phyloP scores from a whole-genome alignment of 2,797 vertebrate genomes.

The Sciurus vulgaris region DNA sequence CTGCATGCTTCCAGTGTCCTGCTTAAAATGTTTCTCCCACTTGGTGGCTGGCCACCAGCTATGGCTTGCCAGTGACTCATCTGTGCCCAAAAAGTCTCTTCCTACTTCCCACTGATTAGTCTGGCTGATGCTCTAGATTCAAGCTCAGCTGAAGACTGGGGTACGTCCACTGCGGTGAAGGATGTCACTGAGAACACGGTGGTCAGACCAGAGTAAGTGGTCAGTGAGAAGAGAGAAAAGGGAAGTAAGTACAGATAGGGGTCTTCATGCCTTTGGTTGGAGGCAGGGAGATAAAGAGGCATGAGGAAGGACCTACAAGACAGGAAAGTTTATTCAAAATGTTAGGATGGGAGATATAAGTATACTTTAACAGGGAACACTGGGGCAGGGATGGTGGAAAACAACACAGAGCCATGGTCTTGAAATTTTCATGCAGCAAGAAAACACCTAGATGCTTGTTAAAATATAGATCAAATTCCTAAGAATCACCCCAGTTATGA shows the following conservation, averaged over 20 bases:
- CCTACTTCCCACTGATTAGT: not conserved
- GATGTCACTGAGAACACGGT: not conserved
- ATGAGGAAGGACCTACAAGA: not conserved
- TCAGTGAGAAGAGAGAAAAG: not conserved
- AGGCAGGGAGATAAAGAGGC: not conserved
- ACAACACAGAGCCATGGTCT: not conserved
- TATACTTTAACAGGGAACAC: not conserved
- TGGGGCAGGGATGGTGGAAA: not conserved
- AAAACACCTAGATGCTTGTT: not conserved
- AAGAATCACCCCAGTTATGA: not conserved
- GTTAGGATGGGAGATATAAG: not conserved
- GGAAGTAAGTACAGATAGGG: not conserved
- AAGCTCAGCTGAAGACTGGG: not conserved
- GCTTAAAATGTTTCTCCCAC: not conserved
- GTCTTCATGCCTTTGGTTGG: not conserved
- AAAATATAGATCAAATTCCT: not conserved
- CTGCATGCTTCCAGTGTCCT: not conserved
- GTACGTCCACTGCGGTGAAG: not conserved
- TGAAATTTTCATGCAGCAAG: not conserved
- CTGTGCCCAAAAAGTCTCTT: not conserved
- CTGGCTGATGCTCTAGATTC: not conserved
- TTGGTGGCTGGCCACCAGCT: not conserved
- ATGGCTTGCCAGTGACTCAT: not conserved
- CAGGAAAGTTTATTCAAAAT: not conserved
- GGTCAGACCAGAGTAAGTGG: not conserved